Base-by-base conservation (phyloP, 2,888 invertebrate genomes). In the Eudemis profundana region DNA sequence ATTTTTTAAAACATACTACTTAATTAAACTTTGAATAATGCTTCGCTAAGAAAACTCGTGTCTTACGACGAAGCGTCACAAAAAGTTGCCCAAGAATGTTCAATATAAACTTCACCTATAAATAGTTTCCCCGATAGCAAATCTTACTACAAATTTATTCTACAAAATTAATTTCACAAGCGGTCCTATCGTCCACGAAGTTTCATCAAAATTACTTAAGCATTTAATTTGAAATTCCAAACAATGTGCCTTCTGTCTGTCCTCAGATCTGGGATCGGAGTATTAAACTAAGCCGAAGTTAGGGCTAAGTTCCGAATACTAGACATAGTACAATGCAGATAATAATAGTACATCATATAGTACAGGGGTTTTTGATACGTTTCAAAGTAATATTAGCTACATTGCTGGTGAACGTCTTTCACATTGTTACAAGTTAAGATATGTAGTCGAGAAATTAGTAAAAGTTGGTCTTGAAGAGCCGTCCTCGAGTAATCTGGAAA, bases 171-270 rank as follows among this genome's bases (percentile, higher is more conserved):
- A 65, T 65, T 53, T 60, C 40, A 4, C 17, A 65, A 29, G 36
- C 19, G 12, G 53, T 12, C 36, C 15, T 46, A 57, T 40, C 40
- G 47, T 51, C 57, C 36, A 46, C 50, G 19, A 51, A 65, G 60
- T 65, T 65, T n/a, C 50, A 44, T 44, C 64, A 50, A 46, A 65
- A 65, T 65, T 47, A 60, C 59, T 65, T 53, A 53, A 47, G 53
- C 60, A 65, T 65, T 53, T 65, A 53, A 65, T 65, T 65, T 65
- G 65, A 47, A 65, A 65, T 65, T 65, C 65, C 65, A 60, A 65
- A 65, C 65, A 60, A 53, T 29, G 46, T 47, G 65, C 65, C 60
- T 46, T 47, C 53, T 47, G 65, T 65, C 59, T 51, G 59, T 53
- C 59, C 46, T 47, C 38, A 53, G 47, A 60, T 65, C 53, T 17